Conservation (phyloP, 2,113 vertebrate genomes). For the Zapus hudsonius region DNA sequence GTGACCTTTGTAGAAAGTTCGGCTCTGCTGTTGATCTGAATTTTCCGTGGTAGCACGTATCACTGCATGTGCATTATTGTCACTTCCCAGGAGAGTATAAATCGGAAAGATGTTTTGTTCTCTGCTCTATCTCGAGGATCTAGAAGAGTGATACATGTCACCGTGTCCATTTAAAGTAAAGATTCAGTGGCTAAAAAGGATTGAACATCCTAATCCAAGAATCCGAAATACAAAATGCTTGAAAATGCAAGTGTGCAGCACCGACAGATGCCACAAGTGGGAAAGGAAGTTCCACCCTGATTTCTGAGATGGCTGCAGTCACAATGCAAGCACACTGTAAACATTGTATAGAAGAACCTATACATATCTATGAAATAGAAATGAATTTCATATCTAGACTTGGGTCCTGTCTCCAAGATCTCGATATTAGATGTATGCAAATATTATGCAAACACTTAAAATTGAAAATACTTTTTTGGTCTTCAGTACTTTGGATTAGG, state of each 20-base stretch:
- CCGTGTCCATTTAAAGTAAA: slow-evolving; percentile 29
- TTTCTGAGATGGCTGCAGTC: not conserved
- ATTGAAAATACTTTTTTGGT: not conserved
- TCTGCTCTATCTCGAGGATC: not conserved
- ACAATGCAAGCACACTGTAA: not conserved
- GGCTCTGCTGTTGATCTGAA: not conserved
- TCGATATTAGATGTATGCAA: not conserved
- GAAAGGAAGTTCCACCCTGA: not conserved
- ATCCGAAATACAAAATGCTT: not conserved
- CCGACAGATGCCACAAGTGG: not conserved
- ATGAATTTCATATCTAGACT: not conserved
- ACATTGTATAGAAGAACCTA: not conserved
- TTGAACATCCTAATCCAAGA: not conserved
- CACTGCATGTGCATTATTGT: not conserved
- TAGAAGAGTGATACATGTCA: not conserved
- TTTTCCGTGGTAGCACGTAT: not conserved
- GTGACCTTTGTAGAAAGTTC: no score
- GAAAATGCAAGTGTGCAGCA: not conserved
- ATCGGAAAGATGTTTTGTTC: slow-evolving; percentile 42
- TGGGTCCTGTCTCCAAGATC: not conserved
- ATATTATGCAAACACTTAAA: not conserved
- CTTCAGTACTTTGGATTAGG: not conserved
- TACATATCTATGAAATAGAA: not conserved
- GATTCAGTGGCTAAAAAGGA: not conserved
- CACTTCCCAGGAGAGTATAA: not conserved